Percentiles rank a stretch among this genome's conserved stretches.
phyloP scores from a whole-genome alignment of 1,140 invertebrate genomes.

The Oedothorax gibbosus region DNA sequence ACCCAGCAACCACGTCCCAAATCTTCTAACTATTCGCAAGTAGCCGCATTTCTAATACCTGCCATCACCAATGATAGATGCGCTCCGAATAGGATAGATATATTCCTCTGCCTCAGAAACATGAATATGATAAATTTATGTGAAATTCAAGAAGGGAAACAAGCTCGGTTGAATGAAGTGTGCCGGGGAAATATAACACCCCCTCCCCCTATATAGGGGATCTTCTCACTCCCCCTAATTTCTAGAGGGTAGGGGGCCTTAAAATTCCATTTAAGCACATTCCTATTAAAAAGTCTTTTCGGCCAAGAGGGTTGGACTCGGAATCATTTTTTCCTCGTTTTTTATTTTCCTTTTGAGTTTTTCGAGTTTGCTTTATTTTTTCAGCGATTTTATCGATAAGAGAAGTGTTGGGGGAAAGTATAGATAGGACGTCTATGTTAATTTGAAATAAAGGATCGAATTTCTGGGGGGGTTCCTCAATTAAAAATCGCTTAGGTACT shows the following conservation, averaged over 20 bases:
- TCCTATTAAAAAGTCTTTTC: conserved; percentile 60
- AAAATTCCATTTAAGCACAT: conserved; percentile 56
- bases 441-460: conserved; percentile 60
- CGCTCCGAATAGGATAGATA: conserved; percentile 17
- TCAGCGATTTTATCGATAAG: not conserved
- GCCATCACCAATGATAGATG: conserved; percentile 38
- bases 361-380: conserved; percentile 35
- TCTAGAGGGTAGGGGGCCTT: conserved; percentile 18
- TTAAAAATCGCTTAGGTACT: conserved; percentile 57
- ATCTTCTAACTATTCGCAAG: not conserved
- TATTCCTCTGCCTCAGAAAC: conserved; percentile 20
- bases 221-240: conserved; percentile 42
- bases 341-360: conserved; percentile 34
- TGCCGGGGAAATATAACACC: conserved; percentile 39
- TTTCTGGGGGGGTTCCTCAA: conserved; percentile 45
- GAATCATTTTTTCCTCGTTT: conserved; percentile 58
- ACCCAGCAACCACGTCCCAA: too few relatives aligned
- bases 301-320: conserved; percentile 7
- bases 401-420: not conserved
- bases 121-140: conserved; percentile 58
- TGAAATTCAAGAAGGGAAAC: conserved; percentile 51
- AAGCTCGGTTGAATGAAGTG: conserved; percentile 40
- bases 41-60: conserved; percentile 34
- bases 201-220: not conserved
- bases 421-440: conserved; percentile 44